Evolutionary conservation across 2,113 vertebrate genomes (phyloP).

Genomic region (Syrmaticus mikado): DNA sequence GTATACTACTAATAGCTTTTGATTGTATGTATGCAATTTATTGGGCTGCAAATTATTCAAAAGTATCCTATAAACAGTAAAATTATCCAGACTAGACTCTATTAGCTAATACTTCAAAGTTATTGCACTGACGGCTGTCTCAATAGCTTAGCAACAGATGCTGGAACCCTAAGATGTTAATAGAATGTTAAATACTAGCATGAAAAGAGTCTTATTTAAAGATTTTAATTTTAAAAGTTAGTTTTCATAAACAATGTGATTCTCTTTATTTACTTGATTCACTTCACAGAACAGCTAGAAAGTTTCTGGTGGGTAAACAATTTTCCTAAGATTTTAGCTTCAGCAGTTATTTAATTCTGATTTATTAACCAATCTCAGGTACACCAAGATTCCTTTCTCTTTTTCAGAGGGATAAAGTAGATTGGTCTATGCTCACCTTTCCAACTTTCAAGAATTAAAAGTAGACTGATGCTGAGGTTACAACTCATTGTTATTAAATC

Average conservation of each 20-base stretch:
- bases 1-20: neutral
- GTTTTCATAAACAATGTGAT: neutral
- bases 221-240: neutral
- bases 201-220: neutral
- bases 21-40: neutral
- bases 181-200: neutral
- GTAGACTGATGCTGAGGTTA: neutral
- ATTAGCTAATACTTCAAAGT: constrained; percentile 16
- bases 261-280: neutral
- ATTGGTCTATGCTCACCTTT: neutral
- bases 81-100: constrained; percentile 6
- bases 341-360: neutral
- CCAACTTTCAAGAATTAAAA: neutral
- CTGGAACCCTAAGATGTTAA: neutral
- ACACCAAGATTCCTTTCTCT: neutral
- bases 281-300: neutral
- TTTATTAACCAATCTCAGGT: neutral
- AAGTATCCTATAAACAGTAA: neutral
- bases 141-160: neutral
- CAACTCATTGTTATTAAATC: neutral
- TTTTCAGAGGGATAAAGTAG: neutral
- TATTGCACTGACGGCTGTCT: neutral
- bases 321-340: neutral
- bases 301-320: neutral
- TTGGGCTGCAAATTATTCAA: neutral